Conservation (phyloP, 2,113 vertebrate genomes). For the Triplophysa rosa region DNA sequence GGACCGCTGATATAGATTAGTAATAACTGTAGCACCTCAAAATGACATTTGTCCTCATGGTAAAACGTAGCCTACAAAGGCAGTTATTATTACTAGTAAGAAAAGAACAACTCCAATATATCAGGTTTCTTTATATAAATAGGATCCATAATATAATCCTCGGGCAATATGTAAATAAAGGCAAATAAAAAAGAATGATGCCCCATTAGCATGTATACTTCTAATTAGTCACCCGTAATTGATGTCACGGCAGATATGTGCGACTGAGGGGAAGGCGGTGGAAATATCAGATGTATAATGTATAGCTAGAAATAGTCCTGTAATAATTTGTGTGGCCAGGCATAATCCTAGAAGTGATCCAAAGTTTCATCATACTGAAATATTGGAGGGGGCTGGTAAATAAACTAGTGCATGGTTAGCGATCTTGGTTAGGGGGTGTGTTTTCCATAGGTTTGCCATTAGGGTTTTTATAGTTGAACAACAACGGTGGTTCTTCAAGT, state of each 20-base stretch:
- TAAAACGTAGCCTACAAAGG: constrained; percentile 46
- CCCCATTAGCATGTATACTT: constrained; percentile 39
- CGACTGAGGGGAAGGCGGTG: constrained; percentile 41
- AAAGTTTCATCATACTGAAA: too few relatives aligned
- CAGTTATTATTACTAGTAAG: background rate
- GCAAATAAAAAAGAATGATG: constrained; percentile 56
- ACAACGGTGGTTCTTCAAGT: constrained; percentile 60
- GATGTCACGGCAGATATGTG: constrained; percentile 48
- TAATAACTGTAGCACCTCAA: constrained; percentile 57
- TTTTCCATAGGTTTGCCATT: too few relatives aligned
- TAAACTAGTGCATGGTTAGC: too few relatives aligned
- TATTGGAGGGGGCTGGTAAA: too few relatives aligned
- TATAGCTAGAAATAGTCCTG: constrained; percentile 50
- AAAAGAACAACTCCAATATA: constrained; percentile 20
- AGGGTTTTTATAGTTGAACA: too few relatives aligned
- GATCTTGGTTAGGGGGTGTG: too few relatives aligned
- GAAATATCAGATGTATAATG: constrained; percentile 49
- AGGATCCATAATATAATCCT: constrained; percentile 34
- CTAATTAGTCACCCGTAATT: constrained; percentile 49
- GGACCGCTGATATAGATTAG: constrained; percentile 52
- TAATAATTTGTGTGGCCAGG: too few relatives aligned
- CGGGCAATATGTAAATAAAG: constrained; percentile 9
- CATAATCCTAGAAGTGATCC: too few relatives aligned
- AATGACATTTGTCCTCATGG: constrained; percentile 62
- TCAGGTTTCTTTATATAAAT: constrained; percentile 48